phyloP scores from a whole-genome alignment of 2,888 invertebrate species.

The Atrina japonica region DNA sequence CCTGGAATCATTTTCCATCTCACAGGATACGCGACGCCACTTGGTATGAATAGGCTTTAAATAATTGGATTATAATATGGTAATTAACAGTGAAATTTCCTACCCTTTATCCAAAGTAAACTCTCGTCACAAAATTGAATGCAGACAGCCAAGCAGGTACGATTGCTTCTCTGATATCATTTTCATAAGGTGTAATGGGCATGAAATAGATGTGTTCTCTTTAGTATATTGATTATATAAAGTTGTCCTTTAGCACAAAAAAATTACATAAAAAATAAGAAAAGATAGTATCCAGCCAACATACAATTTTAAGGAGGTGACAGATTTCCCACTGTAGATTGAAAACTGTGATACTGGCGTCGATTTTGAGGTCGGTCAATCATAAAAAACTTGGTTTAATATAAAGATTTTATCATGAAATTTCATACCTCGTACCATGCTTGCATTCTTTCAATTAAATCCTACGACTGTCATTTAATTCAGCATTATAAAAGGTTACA shows the following conservation, averaged over 20 bases:
- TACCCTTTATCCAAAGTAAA: neutral
- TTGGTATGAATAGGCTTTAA: neutral
- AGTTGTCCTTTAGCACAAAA: neutral
- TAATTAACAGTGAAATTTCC: constrained; percentile 8
- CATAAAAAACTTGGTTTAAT: constrained; percentile 40
- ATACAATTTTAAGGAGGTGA: constrained; percentile 31
- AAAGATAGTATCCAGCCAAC: neutral
- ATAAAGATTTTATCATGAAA: constrained; percentile 45
- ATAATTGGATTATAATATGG: constrained; percentile 9
- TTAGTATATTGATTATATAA: neutral
- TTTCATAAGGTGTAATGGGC: constrained; percentile 24
- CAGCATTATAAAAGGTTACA: constrained; percentile 12
- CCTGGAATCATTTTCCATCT: neutral
- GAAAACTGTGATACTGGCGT: constrained; percentile 38
- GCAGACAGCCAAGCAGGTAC: neutral
- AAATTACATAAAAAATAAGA: neutral
- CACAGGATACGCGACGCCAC: constrained; percentile 3
- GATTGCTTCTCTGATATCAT: no score
- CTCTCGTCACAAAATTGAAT: neutral
- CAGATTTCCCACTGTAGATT: constrained; percentile 39
- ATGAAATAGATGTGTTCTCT: constrained; percentile 14
- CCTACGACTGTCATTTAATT: constrained; percentile 26
- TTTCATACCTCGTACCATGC: constrained; percentile 30
- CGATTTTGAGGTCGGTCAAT: constrained; percentile 41
- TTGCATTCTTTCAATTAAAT: constrained; percentile 34